Evolutionary conservation across 2,888 invertebrate species (phyloP).

Genomic region (Phytoseiulus persimilis): DNA sequence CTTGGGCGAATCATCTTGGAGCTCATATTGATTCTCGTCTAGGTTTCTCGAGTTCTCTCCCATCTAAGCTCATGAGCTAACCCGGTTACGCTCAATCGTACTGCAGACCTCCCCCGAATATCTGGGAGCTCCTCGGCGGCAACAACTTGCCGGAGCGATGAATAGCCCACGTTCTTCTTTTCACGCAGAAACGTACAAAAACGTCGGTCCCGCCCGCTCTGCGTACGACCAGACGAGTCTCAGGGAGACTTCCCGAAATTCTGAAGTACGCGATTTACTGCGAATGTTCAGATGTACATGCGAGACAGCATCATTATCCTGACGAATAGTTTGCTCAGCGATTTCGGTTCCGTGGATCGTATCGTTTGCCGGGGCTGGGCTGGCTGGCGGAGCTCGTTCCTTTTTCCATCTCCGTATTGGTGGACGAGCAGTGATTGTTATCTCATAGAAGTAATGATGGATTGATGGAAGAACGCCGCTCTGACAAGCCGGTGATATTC

Average conservation of each 20-base stretch:
- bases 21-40: background rate
- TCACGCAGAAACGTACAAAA: too few relatives aligned
- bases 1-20: background rate
- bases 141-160: too few relatives aligned
- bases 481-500: background rate
- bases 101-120: too few relatives aligned
- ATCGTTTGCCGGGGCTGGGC: background rate
- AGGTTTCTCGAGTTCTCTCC: background rate
- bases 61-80: background rate
- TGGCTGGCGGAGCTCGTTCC: background rate
- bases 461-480: background rate
- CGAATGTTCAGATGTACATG: background rate
- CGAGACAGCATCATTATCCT: background rate
- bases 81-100: too few relatives aligned
- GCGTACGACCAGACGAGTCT: too few relatives aligned
- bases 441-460: background rate
- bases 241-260: too few relatives aligned
- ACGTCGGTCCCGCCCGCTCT: too few relatives aligned
- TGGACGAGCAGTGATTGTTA: background rate
- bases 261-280: background rate
- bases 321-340: background rate
- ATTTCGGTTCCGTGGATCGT: background rate
- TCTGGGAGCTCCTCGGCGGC: too few relatives aligned
- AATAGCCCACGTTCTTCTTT: too few relatives aligned
- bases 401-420: background rate